These are phyloP conservation scores for Polyodon spathula DNA, from an alignment of 2,113 vertebrate species.

Conservation along the genomic window DNA sequence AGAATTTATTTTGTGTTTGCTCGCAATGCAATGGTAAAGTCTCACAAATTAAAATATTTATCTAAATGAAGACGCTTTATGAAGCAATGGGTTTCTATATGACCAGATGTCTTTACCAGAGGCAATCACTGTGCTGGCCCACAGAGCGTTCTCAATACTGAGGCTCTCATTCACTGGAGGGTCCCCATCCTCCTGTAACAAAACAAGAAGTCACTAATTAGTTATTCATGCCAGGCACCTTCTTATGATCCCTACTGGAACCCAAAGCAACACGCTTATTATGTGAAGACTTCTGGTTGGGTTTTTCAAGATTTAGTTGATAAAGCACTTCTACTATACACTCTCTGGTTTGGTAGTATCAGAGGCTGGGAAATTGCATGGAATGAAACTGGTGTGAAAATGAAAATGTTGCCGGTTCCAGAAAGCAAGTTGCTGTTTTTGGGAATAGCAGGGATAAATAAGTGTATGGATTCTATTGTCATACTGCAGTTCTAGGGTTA, in stretches of 20 bases:
- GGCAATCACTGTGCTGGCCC: constrained; percentile 92
- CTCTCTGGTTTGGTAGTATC: neutral
- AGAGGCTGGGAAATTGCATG: no score
- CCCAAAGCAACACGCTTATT: neutral
- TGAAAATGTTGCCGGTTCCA: no score
- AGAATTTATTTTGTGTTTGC: no score
- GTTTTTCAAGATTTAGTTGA: neutral
- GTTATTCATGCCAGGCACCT: no score
- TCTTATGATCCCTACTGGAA: neutral
- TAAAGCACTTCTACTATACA: neutral
- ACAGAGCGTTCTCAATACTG: constrained; percentile 92
- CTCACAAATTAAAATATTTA: neutral
- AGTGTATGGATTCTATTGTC: no score
- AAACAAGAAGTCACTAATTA: neutral
- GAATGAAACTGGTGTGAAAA: no score
- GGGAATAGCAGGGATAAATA: no score
- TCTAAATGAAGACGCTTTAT: neutral
- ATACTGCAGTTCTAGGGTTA: no score
- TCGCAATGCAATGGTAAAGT: neutral
- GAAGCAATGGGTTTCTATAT: neutral
- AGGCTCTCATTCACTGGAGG: constrained; percentile 88
- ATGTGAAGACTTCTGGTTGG: neutral
- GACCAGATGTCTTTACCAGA: constrained; percentile 63
- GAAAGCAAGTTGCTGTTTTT: no score
- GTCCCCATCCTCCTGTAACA: constrained; percentile 85